Evolutionary conservation across 2,113 vertebrate genomes (phyloP).

Genomic region (Pholis gunnellus): DNA sequence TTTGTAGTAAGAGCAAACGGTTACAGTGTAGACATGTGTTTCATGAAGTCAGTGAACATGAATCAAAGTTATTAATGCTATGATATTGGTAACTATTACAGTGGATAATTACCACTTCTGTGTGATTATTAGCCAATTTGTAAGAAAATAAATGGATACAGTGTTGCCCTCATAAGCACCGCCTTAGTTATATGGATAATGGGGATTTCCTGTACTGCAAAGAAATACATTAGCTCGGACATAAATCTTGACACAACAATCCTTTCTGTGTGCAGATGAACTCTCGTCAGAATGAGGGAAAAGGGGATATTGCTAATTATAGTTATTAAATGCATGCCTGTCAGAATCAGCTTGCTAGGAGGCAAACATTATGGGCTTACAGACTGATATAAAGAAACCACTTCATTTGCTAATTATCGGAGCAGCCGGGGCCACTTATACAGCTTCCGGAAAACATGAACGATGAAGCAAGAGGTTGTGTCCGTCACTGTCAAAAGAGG

Average conservation of each 20-base stretch:
- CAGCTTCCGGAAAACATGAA: conserved; percentile 47
- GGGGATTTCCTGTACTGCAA: conserved; percentile 46
- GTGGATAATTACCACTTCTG: conserved; percentile 44
- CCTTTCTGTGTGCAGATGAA: conserved; percentile 56
- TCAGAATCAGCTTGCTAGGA: conserved; percentile 62
- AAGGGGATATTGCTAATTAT: conserved; percentile 69
- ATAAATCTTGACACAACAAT: conserved; percentile 66
- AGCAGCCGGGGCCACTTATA: conserved; percentile 53
- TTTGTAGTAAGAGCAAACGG: background rate
- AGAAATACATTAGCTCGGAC: conserved; percentile 60
- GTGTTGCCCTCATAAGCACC: conserved; percentile 37
- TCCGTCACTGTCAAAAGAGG: conserved; percentile 59
- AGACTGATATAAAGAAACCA: conserved; percentile 66
- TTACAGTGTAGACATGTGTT: background rate
- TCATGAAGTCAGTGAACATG: background rate
- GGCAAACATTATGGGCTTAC: conserved; percentile 56
- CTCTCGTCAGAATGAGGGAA: conserved; percentile 58
- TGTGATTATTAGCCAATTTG: conserved; percentile 36
- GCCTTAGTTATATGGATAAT: conserved; percentile 52
- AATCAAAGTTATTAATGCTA: conserved; percentile 36
- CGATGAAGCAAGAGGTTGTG: conserved; percentile 22
- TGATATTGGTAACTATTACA: conserved; percentile 36
- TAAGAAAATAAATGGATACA: conserved; percentile 28
- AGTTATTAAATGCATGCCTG: conserved; percentile 71
- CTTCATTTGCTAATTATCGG: conserved; percentile 78